Base-by-base conservation (phyloP, 64 coral and sea anemone species). In the Exaiptasia diaphana region DNA sequence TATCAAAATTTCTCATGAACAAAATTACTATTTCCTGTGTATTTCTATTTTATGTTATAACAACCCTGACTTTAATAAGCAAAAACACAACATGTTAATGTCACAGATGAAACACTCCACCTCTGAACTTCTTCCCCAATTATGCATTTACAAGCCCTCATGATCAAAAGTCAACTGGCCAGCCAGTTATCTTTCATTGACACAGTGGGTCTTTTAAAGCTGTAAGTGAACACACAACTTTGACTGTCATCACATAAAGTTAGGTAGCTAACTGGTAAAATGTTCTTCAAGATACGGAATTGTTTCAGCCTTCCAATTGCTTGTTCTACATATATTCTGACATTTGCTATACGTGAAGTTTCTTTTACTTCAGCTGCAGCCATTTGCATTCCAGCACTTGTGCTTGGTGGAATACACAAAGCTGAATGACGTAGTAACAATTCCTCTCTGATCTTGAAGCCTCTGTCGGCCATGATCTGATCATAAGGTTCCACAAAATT, bases 371-470 rank as follows among this genome's bases (percentile, higher is more conserved):
- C 69, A 28, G 15, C 22, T 38, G 82, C 50, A 33, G 48, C 46
- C 82, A 85, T 74, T 57, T 85, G 82, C 52, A 74, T 63, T 27
- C 50, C 68, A 13, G 67, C 68, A 59, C 37, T 71, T 41, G 67
- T 73, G 38, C 67, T 73, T n/a, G 82, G 82, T 55, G 82, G 53
- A 44, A 85, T 85, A 43, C 50, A 55, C 39, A 85, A 44, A 21
- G 50, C 41, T 10, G 82, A 67, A 70, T 58, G 55, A 42, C 33
- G 25, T 68, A 85, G 38, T 64, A 85, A 31, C 15, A 83, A 24
- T 14, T 83, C 80, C 35, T 83, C 80, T 57, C 46, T 83, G 13
- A 83, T 83, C 31, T 83, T 83, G 36, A 83, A 71, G n/a, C 80
- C 80, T 57, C 80, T 50, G 23, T 83, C 80, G 21, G 80, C 80